Evolutionary conservation across 2,797 vertebrate species (phyloP), one percentile per base, ranked within the genome.

Genomic region (Paramormyrops hopkinsi): DNA sequence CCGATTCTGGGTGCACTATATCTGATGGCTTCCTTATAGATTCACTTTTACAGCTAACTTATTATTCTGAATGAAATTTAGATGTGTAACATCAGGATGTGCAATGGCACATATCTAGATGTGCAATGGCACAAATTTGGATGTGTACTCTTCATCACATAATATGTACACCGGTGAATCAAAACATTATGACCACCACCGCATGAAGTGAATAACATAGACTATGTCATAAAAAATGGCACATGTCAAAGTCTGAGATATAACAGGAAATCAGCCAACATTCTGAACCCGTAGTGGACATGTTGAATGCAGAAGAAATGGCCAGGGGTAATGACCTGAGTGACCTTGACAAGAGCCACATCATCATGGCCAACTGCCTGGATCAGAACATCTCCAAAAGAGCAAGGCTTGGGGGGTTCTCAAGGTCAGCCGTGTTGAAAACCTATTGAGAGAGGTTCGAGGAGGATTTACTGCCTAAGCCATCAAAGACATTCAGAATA

Each of bases 401-500:
- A 17, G 29, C 29, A 73, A 69, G 25, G 65, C 65, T 65, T 29
- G 2, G 17, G 59, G 9, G 25, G 62, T 1, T 3, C 9, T 69
- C 29, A 69, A 14, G 65, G 65, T 69, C 29, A 14, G 29, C 29
- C 65, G 29, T 37, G 65, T 12, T 17, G 29, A 73, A 29, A 4
- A 73, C 65, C 29, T 73, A 73, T 29, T 73, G 29, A 73, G 29
- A 37, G 29, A 4, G 4, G 65, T 73, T 4, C 29, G 1, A 37
- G 12, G 12, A 37, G 29, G 29, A 73, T 46, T 22, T 46, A 9
- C 29, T 1, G 0, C 76, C 76, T 82, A 46, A 82, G n/a, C 17
- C 41, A 82, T 82, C 76, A 82, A 44, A 79, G 17, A n/a, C 41
- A 82, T 82, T 82, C 76, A 82, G 41, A 82, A 82, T 82, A 82